Base-by-base conservation (phyloP, 2,797 vertebrate species). In the Pseudotriccus pelzelni region DNA sequence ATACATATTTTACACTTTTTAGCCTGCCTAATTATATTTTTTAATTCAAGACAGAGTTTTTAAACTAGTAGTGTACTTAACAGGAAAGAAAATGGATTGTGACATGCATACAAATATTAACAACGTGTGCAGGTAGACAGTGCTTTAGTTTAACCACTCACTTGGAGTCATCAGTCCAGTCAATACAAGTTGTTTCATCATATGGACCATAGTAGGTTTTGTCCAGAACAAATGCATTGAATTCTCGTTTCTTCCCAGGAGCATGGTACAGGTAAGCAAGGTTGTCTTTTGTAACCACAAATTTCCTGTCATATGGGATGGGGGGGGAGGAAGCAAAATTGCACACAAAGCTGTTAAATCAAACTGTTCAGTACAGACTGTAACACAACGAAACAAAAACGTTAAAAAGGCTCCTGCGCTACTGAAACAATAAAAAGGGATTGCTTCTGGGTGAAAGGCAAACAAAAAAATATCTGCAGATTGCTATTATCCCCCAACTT, bases 81-180 rank as follows among this genome's bases (percentile, higher is more conserved):
- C 30, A 85, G 20, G 7, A 43, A 67, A 22, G 7, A 64, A 73
- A 78, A 80, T 1, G 2, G 30, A 74, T 52, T 43, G 27, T 5
- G 84, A 59, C 0, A 2, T 3, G 9, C 22, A 34, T 3, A 47
- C 0, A 43, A 68, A 46, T n/a, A 70, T 24, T 44, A 89, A 46
- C 5, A 49, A 50, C 1, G 1, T 1, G 13, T 43, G 53, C 32
- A 64, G 23, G 8, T 0, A 68, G 14, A 34, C 16, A 69, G 14
- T 6, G 36, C 37, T 70, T 67, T 28, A 46, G 39, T 49, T 86
- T 37, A 89, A 76, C 6, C 47, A 89, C 97, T 96, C 91, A 99
- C 99, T 98, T 99, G 78, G 99, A 99, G 97, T 99, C 99, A 16
- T 99, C 98, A 0, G 99, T 99, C 99, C 99, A 99, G 98, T 99